Evolutionary conservation across 2,888 invertebrate genomes (phyloP), one percentile per base, ranked within the genome.

Genomic region (Leptothorax acervorum): DNA sequence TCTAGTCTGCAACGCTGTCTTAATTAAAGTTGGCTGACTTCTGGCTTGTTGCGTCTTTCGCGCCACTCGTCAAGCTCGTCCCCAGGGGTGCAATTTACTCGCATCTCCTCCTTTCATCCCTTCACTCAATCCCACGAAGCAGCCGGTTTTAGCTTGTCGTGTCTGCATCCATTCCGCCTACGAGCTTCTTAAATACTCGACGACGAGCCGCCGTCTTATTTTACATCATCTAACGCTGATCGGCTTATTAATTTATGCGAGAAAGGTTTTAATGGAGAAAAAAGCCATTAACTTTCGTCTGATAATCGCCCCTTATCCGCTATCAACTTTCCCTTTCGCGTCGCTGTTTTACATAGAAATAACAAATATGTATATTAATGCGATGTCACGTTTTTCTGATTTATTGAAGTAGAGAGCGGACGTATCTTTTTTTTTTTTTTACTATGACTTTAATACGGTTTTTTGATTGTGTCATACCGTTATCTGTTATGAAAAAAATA

Each of bases 11-110:
- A 88, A 86, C 86, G 92, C 91, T 89, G 91, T 92, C 93, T 93
- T 93, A 93, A 94, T 94, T 94, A 94, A 94, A 93, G 91, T 92
- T 90, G 88, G 87, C 91, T 91, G 91, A 92, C 92, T 93, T 91
- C 91, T 91, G 90, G 87, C 86, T 89, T 89, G 84, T 82, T 85
- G 89, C 88, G 88, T 87, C 91, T 88, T 91, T 89, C 90, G 83
- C 84, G 85, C 86, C 87, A 90, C 90, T 90, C 89, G 87, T 87
- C 89, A 88, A 76, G 83, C 66, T 88, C 85, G 87, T 90, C 91
- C 93, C 92, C 91, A 87, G 90, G 92, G 93, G 93, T 91, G 91
- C 92, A 91, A 91, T 94, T 93, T 92, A 88, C 89, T 88, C 91
- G 83, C 83, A 85, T 88, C 88, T 84, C 68, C 87, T 84, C 63